Evolutionary conservation across 2,888 invertebrate species (phyloP), one percentile per base, ranked within the genome.

Genomic region (Bellardia pandia): DNA sequence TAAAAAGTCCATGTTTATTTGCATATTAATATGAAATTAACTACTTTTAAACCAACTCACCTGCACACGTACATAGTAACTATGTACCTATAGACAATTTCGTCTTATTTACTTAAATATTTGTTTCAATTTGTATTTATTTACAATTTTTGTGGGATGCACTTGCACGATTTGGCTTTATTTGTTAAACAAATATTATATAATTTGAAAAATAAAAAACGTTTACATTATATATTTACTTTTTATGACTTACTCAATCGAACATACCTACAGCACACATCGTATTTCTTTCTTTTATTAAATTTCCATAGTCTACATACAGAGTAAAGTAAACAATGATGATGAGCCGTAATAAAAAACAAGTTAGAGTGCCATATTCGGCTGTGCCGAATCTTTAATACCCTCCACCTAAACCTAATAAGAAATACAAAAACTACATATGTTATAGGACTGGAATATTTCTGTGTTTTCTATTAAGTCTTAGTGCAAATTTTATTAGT

Each of bases 101-200:
- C 53, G 51, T 74, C 53, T 62, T 53, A 69, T 74, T 78, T 40
- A 68, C 42, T 45, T 68, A 16, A 8, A 9, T 51, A n/a, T 79
- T 51, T 56, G 11, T 45, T 42, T 14, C 14, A 58, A 30, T 60
- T 45, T 8, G 0, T 48, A 37, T 66, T 60, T 68, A 75, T 30
- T 30, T 53, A 62, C 45, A 62, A 56, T 53, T 72, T 48, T 78
- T 84, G 58, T 84, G 58, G 48, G 66, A 56, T 83, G 71, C 72
- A 78, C 58, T 74, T 64, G 69, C 66, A 78, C 81, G 58, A 68
- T 82, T 51, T 75, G 68, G 53, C 33, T 74, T 68, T 78, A 58
- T 56, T 64, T 77, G 78, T 78, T 58, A 45, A 72, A 33, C 16
- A 74, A 84, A 84, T 48, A 58, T 68, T 68, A 68, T 68, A 37